Evolutionary conservation across 1,140 invertebrate species (phyloP), one percentile per base, ranked within the genome.

Genomic region (Nebria ingens): DNA sequence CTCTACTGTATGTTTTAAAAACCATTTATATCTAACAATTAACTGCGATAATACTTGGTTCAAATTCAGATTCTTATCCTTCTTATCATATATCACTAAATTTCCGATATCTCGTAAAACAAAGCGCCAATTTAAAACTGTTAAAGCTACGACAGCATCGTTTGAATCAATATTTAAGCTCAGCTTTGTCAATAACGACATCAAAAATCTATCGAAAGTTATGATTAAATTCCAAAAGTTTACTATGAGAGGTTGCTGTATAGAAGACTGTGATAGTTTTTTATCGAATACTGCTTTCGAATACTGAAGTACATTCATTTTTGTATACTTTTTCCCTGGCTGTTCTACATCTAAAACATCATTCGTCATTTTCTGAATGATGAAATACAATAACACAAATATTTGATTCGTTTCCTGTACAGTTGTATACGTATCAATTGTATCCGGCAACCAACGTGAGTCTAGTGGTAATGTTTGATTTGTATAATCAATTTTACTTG

Each of bases 171-270:
- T 12, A 12, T 45, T 45, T 45, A 45, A 17, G 9, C 6, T 45
- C 15, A 11, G 40, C 4, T 45, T 45, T 17, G 9, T 45, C 15
- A 45, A 45, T 11, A 45, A 17, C 9, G 15, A 11, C 17, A 53
- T 21, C 12, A 65, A 58, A 54, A 59, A 62, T 12, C 56, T 19
- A 53, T 68, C 61, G 40, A 58, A 67, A 15, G 19, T 12, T 50
- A 60, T 57, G 19, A 65, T 53, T 45, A 68, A 45, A 45, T 45
- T 45, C 9, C 17, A 45, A 45, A 45, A 45, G 6, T 17, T 9
- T 12, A 45, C 40, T 12, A 80, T 62, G 12, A 80, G 63, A 1
- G 76, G 74, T 61, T 78, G 73, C 51, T 78, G 68, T 2, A 65
- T 61, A 45, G 77, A 73, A 54, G 73, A 71, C 17, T 74, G 70